Evolutionary conservation across 2,113 vertebrate genomes (phyloP), one percentile per base, ranked within the genome.

Genomic region (Tympanuchus pallidicinctus): DNA sequence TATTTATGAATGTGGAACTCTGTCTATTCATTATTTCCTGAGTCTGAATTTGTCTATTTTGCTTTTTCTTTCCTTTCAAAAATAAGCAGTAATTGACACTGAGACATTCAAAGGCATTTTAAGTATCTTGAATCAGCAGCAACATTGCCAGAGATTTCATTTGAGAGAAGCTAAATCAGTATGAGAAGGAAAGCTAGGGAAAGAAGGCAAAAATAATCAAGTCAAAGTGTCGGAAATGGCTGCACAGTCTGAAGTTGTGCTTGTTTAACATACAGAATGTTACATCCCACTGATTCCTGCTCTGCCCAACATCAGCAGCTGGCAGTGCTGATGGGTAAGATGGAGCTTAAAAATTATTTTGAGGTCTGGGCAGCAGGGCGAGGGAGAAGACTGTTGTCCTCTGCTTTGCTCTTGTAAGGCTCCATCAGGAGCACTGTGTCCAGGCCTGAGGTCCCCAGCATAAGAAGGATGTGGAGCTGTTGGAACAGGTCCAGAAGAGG

Each of bases 1-100:
- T 97, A 93, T 98, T 95, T 92, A 94, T 96, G 94, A 88, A 34
- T 60, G 76, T 74, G 54, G 57, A 82, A 92, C 70, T 91, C 76
- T 90, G 45, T 77, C 78, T 92, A n/a, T 91, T 97, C 70, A 77
- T 96, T 97, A 72, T 86, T 97, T 89, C 42, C 38, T 79, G 27
- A 76, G 70, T 82, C 75, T 96, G 91, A 43, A 14, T 73, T 1
- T 7, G 45, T 90, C 69, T 94, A 32, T 82, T 79, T 93, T 71
- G 18, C 18, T 93, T 91, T 82, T 92, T 22, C n/a, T 93, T 91
- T 88, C 73, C 83, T 83, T 84, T 94, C 50, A 74, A 80, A 87
- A 67, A 74, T 89, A 93, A 95, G 54, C 64, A 75, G n/a, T 75
- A 91, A 84, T 70, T 96, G 90, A 93, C 93, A 95, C 13, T 85